Conservation (phyloP, 2,888 invertebrate species). For the Tiliacea aurago region DNA sequence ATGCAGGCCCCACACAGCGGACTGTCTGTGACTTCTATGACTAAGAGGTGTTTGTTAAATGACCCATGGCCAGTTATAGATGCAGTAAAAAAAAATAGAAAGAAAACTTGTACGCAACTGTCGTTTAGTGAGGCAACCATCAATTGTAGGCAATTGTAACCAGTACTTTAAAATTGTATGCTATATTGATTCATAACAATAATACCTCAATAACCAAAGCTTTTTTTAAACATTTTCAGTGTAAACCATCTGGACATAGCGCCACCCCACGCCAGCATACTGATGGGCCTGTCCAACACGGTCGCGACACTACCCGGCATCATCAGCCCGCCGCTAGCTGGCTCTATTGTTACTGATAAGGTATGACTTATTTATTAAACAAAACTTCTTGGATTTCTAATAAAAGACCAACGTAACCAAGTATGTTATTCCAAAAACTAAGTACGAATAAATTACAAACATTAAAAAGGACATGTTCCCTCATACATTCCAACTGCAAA, state of each 20-base stretch:
- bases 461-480: no score
- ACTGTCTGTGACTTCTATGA: no score
- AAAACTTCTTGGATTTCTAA: neutral
- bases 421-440: neutral
- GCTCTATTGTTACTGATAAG: slow-evolving; percentile 93
- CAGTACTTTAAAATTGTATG: no score
- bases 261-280: slow-evolving; percentile 96
- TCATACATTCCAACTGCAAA: no score
- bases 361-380: slow-evolving; percentile 81
- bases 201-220: neutral
- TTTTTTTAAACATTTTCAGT: slow-evolving; percentile 80
- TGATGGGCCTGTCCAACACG: slow-evolving; percentile 98
- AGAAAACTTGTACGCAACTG: no score
- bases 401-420: neutral
- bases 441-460: neutral
- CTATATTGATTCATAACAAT: no score
- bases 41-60: no score
- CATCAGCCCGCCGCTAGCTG: slow-evolving; percentile 96
- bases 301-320: slow-evolving; percentile 97
- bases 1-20: no score
- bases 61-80: no score
- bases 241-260: slow-evolving; percentile 97
- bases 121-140: no score
- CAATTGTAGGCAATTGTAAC: no score
- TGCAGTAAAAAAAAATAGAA: no score